Conservation (phyloP, 2,888 invertebrate genomes). For the Tachina lurida region DNA sequence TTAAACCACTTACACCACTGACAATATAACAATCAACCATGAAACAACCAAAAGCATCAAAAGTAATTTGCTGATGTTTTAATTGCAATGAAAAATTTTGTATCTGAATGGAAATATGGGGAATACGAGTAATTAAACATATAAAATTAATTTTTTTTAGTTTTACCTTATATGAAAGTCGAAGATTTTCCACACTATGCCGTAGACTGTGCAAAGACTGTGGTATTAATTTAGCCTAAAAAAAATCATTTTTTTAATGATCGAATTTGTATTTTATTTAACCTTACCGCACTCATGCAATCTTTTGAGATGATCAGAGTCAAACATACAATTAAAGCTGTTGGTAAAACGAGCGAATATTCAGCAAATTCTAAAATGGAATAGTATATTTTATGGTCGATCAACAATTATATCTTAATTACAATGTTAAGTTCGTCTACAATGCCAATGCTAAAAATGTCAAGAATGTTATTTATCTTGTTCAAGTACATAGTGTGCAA, state of each 20-base stretch:
- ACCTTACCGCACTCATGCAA: constrained; percentile 74
- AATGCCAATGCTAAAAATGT: constrained; percentile 52
- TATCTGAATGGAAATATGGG: constrained; percentile 66
- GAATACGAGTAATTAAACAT: not conserved
- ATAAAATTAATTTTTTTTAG: not conserved
- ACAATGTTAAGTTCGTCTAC: constrained; percentile 48
- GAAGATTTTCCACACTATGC: constrained; percentile 69
- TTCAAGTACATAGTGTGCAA: not conserved
- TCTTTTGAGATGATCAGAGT: constrained; percentile 73
- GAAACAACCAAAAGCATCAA: constrained; percentile 73
- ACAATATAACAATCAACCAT: constrained; percentile 71
- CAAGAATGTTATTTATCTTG: constrained; percentile 36
- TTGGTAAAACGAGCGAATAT: constrained; percentile 72
- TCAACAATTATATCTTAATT: constrained; percentile 41
- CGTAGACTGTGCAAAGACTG: constrained; percentile 72
- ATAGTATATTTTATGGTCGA: constrained; percentile 39
- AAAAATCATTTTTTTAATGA: constrained; percentile 45
- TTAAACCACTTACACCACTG: constrained; percentile 69
- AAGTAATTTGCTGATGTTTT: constrained; percentile 74
- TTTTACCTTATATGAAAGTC: constrained; percentile 73
- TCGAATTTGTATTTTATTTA: not conserved
- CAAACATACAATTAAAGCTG: constrained; percentile 71
- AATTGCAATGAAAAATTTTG: constrained; percentile 75
- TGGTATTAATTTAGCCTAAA: constrained; percentile 70
- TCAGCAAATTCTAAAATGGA: constrained; percentile 66